Percentiles rank a stretch among this genome's conserved stretches.
These are phyloP conservation scores for Apocrypta bakeri DNA, from an alignment of 1,140 invertebrate species.

Conservation along the genomic window DNA sequence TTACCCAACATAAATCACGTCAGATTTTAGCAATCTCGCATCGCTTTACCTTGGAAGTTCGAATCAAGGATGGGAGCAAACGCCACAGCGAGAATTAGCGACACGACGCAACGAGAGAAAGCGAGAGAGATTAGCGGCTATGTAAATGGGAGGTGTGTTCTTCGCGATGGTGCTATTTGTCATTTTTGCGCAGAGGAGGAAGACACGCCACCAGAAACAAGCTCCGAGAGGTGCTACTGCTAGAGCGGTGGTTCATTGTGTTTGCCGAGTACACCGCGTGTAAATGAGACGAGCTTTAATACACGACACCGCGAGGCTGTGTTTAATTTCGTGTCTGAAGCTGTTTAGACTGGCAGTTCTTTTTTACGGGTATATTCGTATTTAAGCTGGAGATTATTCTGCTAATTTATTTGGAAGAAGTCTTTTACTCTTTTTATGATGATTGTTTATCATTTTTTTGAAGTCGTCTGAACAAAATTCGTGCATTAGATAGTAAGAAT, in stretches of 20 bases:
- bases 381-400: no score
- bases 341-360: no score
- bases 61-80: conserved; percentile 56
- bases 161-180: conserved; percentile 58
- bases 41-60: conserved; percentile 58
- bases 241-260: conserved; percentile 37
- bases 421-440: no score
- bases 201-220: conserved; percentile 9
- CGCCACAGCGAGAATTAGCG: conserved; percentile 34
- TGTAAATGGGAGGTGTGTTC: conserved; percentile 61
- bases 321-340: not conserved
- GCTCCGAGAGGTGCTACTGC: not conserved
- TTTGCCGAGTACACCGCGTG: not conserved
- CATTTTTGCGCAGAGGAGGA: conserved; percentile 57
- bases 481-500: no score
- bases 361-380: no score
- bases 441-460: no score
- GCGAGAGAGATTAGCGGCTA: conserved; percentile 61
- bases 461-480: no score
- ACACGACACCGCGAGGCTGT: no score
- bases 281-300: conserved; percentile 38
- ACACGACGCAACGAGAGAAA: conserved; percentile 29
- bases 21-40: conserved; percentile 57
- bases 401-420: no score
- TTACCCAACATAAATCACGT: conserved; percentile 44